These are phyloP conservation scores for Potamilus streckersoni DNA, from an alignment of 1,140 invertebrate species.

Conservation along the genomic window DNA sequence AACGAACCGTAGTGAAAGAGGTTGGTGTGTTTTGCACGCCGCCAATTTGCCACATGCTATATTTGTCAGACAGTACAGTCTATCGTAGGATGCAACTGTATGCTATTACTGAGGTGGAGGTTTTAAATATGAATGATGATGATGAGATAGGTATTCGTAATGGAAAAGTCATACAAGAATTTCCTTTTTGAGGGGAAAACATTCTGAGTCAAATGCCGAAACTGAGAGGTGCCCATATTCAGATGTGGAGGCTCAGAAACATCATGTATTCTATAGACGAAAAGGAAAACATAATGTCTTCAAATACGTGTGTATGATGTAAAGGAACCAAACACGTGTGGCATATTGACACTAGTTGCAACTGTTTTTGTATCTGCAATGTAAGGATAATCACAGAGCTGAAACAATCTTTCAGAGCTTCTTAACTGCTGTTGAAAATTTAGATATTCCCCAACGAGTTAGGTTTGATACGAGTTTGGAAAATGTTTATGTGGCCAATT, in stretches of 20 bases:
- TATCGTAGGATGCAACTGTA: too few species aligned
- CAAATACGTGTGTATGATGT: constrained; percentile 13
- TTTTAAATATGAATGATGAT: too few species aligned
- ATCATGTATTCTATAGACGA: not conserved
- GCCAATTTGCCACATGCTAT: too few species aligned
- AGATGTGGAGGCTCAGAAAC: not conserved
- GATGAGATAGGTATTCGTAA: too few species aligned
- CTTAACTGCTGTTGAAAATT: not conserved
- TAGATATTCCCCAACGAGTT: constrained; percentile 2
- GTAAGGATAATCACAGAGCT: constrained; percentile 14
- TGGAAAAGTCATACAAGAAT: too few species aligned
- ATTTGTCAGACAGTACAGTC: too few species aligned
- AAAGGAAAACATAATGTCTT: not conserved
- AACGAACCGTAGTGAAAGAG: too few species aligned
- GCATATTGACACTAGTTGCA: constrained; percentile 19
- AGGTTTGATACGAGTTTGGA: constrained; percentile 11
- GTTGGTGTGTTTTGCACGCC: too few species aligned
- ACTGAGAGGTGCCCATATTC: not conserved
- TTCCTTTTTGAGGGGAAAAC: too few species aligned
- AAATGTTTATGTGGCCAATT: constrained; percentile 7
- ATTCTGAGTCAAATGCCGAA: too few species aligned
- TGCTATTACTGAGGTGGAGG: too few species aligned
- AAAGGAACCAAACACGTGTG: constrained; percentile 16
- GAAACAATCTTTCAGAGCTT: constrained; percentile 11
- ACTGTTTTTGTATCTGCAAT: constrained; percentile 3